Evolutionary conservation across 2,797 vertebrate genomes (phyloP), one percentile per base, ranked within the genome.

Genomic region (Luscinia luscinia): DNA sequence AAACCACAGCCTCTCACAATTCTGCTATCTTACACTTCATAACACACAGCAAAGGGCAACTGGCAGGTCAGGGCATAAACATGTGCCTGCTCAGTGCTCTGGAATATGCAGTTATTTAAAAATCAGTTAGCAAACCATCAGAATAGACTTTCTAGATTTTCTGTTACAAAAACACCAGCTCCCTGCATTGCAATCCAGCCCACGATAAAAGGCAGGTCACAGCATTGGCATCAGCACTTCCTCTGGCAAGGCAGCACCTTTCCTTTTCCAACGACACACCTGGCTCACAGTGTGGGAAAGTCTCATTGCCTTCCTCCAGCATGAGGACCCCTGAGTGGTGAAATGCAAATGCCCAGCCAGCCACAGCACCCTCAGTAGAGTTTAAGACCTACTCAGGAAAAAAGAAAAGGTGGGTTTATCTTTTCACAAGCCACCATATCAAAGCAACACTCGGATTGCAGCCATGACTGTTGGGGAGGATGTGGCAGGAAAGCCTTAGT

Each of bases 1-100:
- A 94, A 95, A 95, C 95, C 79, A 90, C 79, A 94, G 91, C 81
- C 48, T 84, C 81, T 89, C 73, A 69, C 45, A 86, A 26, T 87
- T 66, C 63, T 91, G 79, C 69, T 83, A 74, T 80, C 79, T 90
- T 88, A 87, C 12, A 43, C 70, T 95, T 94, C 48, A 78, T 64
- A 90, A 79, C 84, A 86, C 32, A 20, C 69, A 94, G 84, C 30
- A 93, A 97, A 66, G 73, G 73, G 72, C 90, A 81, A 76, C 57
- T 54, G 68, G 46, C 70, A 82, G 11, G 70, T 46, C 70, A 82
- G 9, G 55, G 69, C 62, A 73, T 64, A 93, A 96, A 55, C 82
- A 78, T 0, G 6, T 80, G 76, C 84, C 36, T 90, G 86, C 40
- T 94, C 79, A 87, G 84, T 82, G 77, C 82, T 93, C 52, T 17